A percentile compares a stretch with the other conserved stretches of the same genome.
phyloP scores from a whole-genome alignment of 2,888 invertebrate species.

The Eupithecia centaureata region DNA sequence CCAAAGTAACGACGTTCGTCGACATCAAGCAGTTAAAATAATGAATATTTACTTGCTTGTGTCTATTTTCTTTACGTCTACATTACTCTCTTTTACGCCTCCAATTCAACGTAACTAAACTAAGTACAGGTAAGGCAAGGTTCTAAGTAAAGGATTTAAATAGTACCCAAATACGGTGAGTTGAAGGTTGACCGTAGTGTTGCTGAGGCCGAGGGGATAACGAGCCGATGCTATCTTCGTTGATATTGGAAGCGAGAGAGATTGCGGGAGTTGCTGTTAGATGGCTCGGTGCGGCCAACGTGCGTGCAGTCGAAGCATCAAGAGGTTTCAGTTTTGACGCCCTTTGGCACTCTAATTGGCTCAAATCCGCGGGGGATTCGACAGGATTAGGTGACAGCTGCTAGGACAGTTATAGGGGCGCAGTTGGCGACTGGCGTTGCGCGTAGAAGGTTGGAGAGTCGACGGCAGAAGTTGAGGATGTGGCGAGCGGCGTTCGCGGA shows the following conservation, averaged over 20 bases:
- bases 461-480: conserved; percentile 73
- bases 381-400: conserved; percentile 76
- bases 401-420: conserved; percentile 69
- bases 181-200: conserved; percentile 73
- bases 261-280: conserved; percentile 66
- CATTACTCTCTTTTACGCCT: conserved; percentile 55
- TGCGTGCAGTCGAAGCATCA: conserved; percentile 59
- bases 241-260: conserved; percentile 70
- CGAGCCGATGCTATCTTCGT: conserved; percentile 70
- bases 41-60: conserved; percentile 3
- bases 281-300: conserved; percentile 45
- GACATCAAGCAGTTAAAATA: conserved; percentile 6
- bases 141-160: conserved; percentile 82
- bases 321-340: conserved; percentile 62
- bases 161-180: conserved; percentile 82
- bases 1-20: background rate
- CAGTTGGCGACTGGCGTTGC: conserved; percentile 75
- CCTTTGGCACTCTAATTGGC: conserved; percentile 32
- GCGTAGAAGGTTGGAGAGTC: conserved; percentile 76
- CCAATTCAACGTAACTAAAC: conserved; percentile 61
- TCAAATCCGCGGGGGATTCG: conserved; percentile 34
- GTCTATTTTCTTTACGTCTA: conserved; percentile 41
- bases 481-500: conserved; percentile 75
- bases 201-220: conserved; percentile 77
- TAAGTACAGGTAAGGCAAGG: conserved; percentile 72